Evolutionary conservation across 2,888 invertebrate genomes (phyloP).

Genomic region (Linyphia triangularis): DNA sequence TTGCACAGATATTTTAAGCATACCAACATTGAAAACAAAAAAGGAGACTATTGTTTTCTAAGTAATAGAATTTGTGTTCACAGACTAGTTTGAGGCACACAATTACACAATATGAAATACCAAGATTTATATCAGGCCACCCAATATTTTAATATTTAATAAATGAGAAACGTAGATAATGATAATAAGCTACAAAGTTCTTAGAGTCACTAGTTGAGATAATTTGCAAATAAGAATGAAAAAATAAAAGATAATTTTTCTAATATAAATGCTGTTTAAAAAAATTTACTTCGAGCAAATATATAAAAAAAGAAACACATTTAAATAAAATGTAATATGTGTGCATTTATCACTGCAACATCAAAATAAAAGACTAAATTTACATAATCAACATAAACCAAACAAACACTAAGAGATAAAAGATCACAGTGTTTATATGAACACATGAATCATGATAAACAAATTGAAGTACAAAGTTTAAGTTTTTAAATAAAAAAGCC

Average conservation of each 20-base stretch:
- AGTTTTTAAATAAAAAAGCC: slow-evolving; percentile 40
- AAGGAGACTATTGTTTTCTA: too few species aligned
- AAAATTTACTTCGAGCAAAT: neutral
- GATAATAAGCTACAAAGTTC: too few species aligned
- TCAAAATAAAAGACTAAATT: neutral
- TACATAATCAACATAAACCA: slow-evolving; percentile 5
- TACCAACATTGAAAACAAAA: too few species aligned
- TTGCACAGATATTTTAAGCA: too few species aligned
- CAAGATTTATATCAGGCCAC: too few species aligned
- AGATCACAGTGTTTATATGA: slow-evolving; percentile 70
- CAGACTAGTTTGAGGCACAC: too few species aligned
- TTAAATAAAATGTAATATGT: neutral
- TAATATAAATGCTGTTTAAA: neutral
- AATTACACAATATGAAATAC: too few species aligned
- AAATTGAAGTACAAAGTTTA: slow-evolving; percentile 70
- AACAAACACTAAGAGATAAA: slow-evolving; percentile 33
- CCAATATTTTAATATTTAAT: too few species aligned
- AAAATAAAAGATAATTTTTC: neutral
- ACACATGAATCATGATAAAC: slow-evolving; percentile 53
- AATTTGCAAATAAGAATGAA: neutral
- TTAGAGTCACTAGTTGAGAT: neutral
- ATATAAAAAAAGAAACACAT: neutral
- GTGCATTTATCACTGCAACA: slow-evolving; percentile 9
- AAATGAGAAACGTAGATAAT: too few species aligned
- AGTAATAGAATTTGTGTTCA: too few species aligned